These are phyloP conservation scores for Oegoconia quadripuncta DNA, from an alignment of 2,888 invertebrate genomes.

Conservation along the genomic window DNA sequence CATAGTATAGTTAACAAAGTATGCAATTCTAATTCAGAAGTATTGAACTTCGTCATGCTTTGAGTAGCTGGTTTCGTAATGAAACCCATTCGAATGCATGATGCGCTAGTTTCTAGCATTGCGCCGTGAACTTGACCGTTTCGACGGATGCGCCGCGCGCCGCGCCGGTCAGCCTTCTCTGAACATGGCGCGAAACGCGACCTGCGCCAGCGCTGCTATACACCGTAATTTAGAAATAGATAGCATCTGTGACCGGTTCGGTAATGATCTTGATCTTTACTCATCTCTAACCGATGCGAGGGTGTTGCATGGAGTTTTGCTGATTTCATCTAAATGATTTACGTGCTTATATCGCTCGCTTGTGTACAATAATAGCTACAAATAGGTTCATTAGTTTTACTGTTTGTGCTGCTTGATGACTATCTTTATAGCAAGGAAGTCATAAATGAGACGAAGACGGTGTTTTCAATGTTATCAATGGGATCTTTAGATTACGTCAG, in stretches of 20 bases:
- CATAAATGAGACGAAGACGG: background rate
- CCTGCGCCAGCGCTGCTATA: conserved; percentile 20
- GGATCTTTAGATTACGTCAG: background rate
- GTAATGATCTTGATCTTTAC: conserved; percentile 46
- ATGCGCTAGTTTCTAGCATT: conserved; percentile 14
- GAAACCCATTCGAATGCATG: background rate
- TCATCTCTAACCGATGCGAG: background rate
- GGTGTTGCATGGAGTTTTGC: background rate
- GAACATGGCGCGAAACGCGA: conserved; percentile 21
- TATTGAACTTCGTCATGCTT: background rate
- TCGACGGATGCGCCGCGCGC: conserved; percentile 54
- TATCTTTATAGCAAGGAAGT: conserved; percentile 7
- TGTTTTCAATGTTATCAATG: background rate
- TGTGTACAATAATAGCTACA: conserved; percentile 1
- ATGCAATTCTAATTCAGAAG: too few relatives aligned
- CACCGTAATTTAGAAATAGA: conserved; percentile 37
- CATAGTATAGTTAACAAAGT: too few relatives aligned
- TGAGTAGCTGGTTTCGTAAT: conserved; percentile 11
- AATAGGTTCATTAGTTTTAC: conserved; percentile 4
- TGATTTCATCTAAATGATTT: background rate
- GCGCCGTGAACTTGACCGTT: conserved; percentile 71
- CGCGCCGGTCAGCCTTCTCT: conserved; percentile 49
- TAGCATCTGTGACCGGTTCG: conserved; percentile 30
- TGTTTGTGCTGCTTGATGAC: conserved; percentile 1
- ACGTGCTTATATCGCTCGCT: background rate